Evolutionary conservation across 2,113 vertebrate genomes (phyloP), one percentile per base, ranked within the genome.

Genomic region (Peromyscus polionotus): DNA sequence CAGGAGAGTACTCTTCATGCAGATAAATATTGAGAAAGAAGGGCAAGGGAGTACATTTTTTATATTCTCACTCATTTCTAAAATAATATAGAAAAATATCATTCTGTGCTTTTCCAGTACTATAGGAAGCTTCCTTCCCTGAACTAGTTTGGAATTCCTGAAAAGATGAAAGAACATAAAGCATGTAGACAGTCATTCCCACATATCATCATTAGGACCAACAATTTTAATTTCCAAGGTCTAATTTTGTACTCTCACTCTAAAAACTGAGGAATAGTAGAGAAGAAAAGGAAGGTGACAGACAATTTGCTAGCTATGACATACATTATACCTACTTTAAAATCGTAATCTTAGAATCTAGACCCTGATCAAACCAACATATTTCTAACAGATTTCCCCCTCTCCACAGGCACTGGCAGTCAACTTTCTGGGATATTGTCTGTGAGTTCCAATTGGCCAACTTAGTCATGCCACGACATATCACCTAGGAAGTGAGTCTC

Each of bases 11-110:
- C 3, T 92, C 84, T 11, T 11, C 9, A 51, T 68, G 90, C 24
- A 76, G 63, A 67, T 93, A 87, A 70, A n/a, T 0, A 8, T 89
- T 5, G 26, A 17, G 7, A 11, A 77, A 91, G 4, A 8, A 45
- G 13, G 8, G 1, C 4, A 79, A 2, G 24, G 1, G 4, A 39
- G 17, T 63, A 26, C 16, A 45, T 5, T 76, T 9, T 33, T 9
- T 33, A 10, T 86, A 54, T 17, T 83, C 3, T 54, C 33, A n/a
- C 51, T 94, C 2, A 45, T 31, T 88, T 92, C n/a, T 67, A 22
- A 94, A 81, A 88, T 39, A 11, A 70, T 63, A 16, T 54, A 88
- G 19, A 28, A 70, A 80, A 77, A 70, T 31, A 1, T 26, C 39
- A 1, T 42, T 28, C 16, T 76, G 1, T 19, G 9, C 8, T 20